Evolutionary conservation across 2,797 vertebrate genomes (phyloP).

Genomic region (Clarias fuscus): DNA sequence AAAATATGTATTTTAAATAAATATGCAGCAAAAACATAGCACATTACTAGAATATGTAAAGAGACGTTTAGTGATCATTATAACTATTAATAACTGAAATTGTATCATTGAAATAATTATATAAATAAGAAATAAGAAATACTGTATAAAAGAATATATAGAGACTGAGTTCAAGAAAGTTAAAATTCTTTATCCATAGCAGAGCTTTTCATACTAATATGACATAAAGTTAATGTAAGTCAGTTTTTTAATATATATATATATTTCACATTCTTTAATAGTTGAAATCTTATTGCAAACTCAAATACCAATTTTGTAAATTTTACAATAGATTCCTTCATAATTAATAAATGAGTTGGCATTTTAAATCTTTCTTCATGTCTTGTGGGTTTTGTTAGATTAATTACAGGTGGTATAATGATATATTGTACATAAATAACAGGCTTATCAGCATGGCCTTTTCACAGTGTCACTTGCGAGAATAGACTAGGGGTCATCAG

Average conservation of each 20-base stretch:
- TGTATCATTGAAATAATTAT: neutral
- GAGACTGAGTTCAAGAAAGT: neutral
- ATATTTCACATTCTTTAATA: neutral
- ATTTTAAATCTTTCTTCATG: neutral
- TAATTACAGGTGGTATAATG: neutral
- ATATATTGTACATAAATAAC: neutral
- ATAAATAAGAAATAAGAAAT: too few relatives aligned
- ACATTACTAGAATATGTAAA: neutral
- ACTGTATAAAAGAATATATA: neutral
- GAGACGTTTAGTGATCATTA: neutral
- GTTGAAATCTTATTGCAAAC: neutral
- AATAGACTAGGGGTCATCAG: constrained; percentile 5
- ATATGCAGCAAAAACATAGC: neutral
- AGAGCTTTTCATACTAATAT: neutral
- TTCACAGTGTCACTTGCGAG: neutral
- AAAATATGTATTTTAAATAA: neutral
- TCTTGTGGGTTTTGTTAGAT: neutral
- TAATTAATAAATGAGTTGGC: neutral
- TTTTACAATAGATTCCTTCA: neutral
- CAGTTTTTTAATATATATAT: neutral
- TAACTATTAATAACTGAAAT: neutral
- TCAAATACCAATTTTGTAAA: neutral
- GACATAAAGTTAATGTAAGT: neutral
- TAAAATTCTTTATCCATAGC: neutral
- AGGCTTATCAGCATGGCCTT: constrained; percentile 3